Percentiles rank a stretch among this genome's conserved stretches.
phyloP scores from a whole-genome alignment of 2,888 invertebrate species.

The Pandemis corylana region DNA sequence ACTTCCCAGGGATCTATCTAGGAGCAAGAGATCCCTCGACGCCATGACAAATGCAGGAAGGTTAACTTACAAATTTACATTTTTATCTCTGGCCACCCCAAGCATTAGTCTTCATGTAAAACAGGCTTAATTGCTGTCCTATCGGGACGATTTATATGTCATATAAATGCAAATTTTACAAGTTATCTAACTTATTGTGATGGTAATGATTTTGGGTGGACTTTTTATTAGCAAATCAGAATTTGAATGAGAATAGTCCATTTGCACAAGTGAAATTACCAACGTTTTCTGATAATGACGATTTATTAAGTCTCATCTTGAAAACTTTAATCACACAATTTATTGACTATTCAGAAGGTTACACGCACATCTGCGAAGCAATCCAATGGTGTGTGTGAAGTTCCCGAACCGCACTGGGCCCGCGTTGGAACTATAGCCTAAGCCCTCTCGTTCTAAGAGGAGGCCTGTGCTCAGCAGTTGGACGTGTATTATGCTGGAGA shows the following conservation, averaged over 20 bases:
- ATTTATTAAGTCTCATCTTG: too few species aligned
- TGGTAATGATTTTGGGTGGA: slow-evolving; percentile 27
- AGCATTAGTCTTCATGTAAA: slow-evolving; percentile 68
- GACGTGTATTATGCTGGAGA: too few species aligned
- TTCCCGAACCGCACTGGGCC: too few species aligned
- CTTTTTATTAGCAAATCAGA: slow-evolving; percentile 1
- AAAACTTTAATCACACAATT: too few species aligned
- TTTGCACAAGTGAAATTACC: too few species aligned
- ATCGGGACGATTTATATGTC: slow-evolving; percentile 68
- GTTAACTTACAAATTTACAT: slow-evolving; percentile 58
- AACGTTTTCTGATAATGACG: too few species aligned
- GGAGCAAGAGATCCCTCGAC: neutral
- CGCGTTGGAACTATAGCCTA: too few species aligned
- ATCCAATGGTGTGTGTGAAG: too few species aligned
- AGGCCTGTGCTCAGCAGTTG: too few species aligned
- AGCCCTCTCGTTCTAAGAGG: too few species aligned
- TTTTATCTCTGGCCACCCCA: slow-evolving; percentile 60
- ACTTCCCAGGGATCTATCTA: neutral
- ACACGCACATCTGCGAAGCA: too few species aligned
- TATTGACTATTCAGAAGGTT: too few species aligned
- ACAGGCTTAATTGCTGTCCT: slow-evolving; percentile 72
- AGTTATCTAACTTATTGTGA: slow-evolving; percentile 55
- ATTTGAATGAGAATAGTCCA: neutral
- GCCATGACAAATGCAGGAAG: slow-evolving; percentile 34
- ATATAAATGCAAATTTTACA: slow-evolving; percentile 76